Evolutionary conservation across 2,888 invertebrate species (phyloP).

Genomic region (Heliconius erato): DNA sequence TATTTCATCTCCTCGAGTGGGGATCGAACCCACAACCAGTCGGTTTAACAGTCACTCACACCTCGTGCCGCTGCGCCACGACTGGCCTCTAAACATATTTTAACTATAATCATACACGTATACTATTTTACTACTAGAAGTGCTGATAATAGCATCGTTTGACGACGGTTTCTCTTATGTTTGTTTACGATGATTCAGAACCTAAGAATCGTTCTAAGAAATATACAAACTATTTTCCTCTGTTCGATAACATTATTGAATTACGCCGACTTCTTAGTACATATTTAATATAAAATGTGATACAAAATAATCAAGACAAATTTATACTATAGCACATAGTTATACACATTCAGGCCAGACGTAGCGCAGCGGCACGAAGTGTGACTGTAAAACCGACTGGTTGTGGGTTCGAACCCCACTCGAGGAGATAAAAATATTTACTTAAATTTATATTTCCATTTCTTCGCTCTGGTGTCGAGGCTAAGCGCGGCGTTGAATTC

Average conservation of each 20-base stretch:
- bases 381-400: no score
- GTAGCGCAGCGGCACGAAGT: no score
- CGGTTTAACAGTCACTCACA: no score
- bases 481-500: no score
- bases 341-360: no score
- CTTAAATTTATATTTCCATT: no score
- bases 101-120: neutral
- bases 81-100: neutral
- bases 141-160: neutral
- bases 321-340: neutral
- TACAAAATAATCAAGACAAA: neutral
- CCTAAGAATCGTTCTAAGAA: neutral
- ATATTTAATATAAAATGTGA: neutral
- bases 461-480: no score
- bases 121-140: neutral
- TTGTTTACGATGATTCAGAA: slow-evolving; percentile 8
- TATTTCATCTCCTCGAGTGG: no score
- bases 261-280: neutral
- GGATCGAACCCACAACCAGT: no score
- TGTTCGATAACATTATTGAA: neutral
- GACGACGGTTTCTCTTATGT: neutral
- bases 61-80: no score
- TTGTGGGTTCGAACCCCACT: no score
- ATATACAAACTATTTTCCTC: slow-evolving; percentile 3
- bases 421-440: no score